Conservation (phyloP, 2,797 vertebrate species). For the Basileuterus tristriatus region DNA sequence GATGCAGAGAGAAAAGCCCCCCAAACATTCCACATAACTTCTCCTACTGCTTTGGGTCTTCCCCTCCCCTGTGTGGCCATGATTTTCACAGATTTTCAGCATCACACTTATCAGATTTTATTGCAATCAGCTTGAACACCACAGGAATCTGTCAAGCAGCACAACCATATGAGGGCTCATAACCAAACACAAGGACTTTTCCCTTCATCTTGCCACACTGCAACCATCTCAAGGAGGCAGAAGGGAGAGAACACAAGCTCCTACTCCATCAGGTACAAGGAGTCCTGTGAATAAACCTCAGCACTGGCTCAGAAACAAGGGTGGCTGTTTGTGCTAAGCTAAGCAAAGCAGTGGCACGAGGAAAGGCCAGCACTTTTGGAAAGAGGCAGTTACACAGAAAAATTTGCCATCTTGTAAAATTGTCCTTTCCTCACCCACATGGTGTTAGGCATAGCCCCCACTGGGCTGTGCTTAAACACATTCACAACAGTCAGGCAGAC, state of each 20-base stretch:
- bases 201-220: not conserved
- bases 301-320: not conserved
- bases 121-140: not conserved
- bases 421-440: not conserved
- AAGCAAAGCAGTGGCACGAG: not conserved
- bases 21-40: not conserved
- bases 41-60: not conserved
- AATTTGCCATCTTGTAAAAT: not conserved
- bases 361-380: not conserved
- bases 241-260: not conserved
- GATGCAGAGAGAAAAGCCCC: not conserved
- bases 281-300: not conserved
- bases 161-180: not conserved
- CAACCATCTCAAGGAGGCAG: not conserved
- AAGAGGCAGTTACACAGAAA: not conserved
- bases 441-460: not conserved
- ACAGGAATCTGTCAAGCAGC: not conserved
- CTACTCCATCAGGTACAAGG: not conserved
- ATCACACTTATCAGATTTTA: not conserved
- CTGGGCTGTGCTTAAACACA: not conserved
- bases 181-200: not conserved
- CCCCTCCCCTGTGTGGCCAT: rapidly evolving
- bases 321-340: not conserved
- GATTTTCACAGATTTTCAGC: not conserved
- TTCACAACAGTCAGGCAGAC: not conserved